Base-by-base conservation (phyloP, 2,888 invertebrate genomes). In the Baccha elongata region DNA sequence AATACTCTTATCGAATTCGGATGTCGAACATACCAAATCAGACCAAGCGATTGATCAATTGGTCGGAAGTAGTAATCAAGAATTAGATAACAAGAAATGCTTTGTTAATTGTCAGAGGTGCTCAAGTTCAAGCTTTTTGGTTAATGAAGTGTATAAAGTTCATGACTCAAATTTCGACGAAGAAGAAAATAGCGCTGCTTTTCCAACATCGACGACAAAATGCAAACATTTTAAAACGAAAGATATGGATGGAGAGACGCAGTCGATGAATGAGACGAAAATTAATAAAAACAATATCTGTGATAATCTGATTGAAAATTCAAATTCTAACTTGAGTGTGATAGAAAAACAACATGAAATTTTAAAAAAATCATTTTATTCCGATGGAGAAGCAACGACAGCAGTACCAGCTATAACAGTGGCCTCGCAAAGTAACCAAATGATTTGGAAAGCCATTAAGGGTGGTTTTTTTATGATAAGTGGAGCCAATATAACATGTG, bases 391-490 rank as follows among this genome's bases (percentile, higher is more conserved):
- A 44, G n/a, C n/a, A 2, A 19, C 29, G 8, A 6, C 55, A n/a
- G 26, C 15, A 78, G 73, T 50, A 79, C 58, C 62, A 85, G 67
- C 68, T 50, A 60, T 29, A 29, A n/a, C 44, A 8, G 17, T 60
- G 10, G 42, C 60, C 29, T 8, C 60, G 17, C 60, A 44, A 19
- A 60, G 60, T 13, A 68, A 58, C 44, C 32, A 71, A 21, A 71
- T 62, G 71, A 87, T 88, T 69, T 93, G 93, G 93, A 91, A 92
- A 85, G 93, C 92, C 11, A 92, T 96, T 11, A 92, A 92, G 73
- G 96, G 96, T 0, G 94, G 93, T 88, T 95, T 94, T 89, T 94
- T 95, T 86, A 95, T 95, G 92, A 93, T 96, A 13, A 95, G 94
- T 86, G 94, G 94, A 55, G 94, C 95, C 19, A 95, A 95, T 87